Conservation (phyloP, 2,797 vertebrate genomes). For the Leptodactylus fallax region DNA sequence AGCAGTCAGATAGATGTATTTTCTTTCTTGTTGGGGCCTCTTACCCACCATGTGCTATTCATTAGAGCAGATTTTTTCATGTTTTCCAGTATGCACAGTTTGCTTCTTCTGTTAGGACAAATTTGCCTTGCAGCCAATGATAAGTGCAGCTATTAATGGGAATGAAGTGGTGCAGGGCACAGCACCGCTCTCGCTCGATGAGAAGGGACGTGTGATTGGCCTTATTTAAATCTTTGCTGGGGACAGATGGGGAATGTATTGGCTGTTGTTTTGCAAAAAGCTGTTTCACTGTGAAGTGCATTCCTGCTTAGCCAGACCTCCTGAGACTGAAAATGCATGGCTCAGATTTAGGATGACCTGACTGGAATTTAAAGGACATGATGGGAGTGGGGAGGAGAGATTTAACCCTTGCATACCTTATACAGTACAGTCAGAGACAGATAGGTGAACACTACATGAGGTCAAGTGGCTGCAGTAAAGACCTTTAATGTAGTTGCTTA, state of each 20-base stretch:
- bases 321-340: not conserved
- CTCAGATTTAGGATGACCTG: not conserved
- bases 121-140: conserved; percentile 69
- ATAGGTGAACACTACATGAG: no score
- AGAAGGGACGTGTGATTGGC: not conserved
- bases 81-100: conserved; percentile 61
- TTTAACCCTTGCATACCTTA: not conserved
- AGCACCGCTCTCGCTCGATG: not conserved
- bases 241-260: not conserved
- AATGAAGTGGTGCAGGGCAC: conserved; percentile 59
- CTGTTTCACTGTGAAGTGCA: not conserved
- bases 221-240: conserved; percentile 1
- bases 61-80: conserved; percentile 66
- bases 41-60: conserved; percentile 68
- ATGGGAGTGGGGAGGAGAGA: not conserved
- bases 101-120: conserved; percentile 68
- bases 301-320: conserved; percentile 19
- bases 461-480: not conserved
- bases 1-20: conserved; percentile 66
- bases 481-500: no score
- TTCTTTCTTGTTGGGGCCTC: conserved; percentile 62
- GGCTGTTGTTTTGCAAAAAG: not conserved
- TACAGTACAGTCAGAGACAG: not conserved
- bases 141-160: conserved; percentile 70
- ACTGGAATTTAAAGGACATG: not conserved